These are phyloP conservation scores for Leucophenga varia DNA, from an alignment of 1,140 invertebrate species.

Conservation along the genomic window DNA sequence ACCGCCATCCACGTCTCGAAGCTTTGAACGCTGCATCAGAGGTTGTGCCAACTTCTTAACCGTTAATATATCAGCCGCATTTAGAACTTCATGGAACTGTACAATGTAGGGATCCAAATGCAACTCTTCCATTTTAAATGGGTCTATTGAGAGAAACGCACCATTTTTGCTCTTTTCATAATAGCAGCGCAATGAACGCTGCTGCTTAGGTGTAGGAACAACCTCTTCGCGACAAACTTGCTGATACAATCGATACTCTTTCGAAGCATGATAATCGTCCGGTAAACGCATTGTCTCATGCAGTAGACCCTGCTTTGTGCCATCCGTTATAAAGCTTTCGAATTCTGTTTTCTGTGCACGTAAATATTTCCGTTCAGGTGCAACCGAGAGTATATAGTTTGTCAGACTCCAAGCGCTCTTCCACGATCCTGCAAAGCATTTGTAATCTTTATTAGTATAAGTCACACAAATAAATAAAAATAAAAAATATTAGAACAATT, in stretches of 20 bases:
- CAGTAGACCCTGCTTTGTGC: slow-evolving; percentile 33
- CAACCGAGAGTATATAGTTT: slow-evolving; percentile 79
- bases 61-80: slow-evolving; percentile 79
- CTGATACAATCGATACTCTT: slow-evolving; percentile 67
- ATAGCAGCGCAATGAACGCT: slow-evolving; percentile 64
- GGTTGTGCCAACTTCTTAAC: slow-evolving; percentile 84
- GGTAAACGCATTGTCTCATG: slow-evolving; percentile 25
- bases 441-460: too few relatives aligned
- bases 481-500: too few relatives aligned
- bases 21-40: slow-evolving; percentile 57
- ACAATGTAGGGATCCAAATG: slow-evolving; percentile 82
- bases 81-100: slow-evolving; percentile 87
- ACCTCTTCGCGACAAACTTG: slow-evolving; percentile 83
- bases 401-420: slow-evolving; percentile 83
- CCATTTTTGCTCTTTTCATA: slow-evolving; percentile 57
- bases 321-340: slow-evolving; percentile 32
- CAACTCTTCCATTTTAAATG: slow-evolving; percentile 81
- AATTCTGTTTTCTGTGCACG: slow-evolving; percentile 69
- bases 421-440: slow-evolving; percentile 64
- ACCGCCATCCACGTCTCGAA: slow-evolving; percentile 17
- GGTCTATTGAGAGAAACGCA: slow-evolving; percentile 75
- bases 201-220: slow-evolving; percentile 44
- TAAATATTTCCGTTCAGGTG: slow-evolving; percentile 80
- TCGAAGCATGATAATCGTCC: slow-evolving; percentile 32
- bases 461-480: too few relatives aligned